These are phyloP conservation scores for Planococcus citri DNA, from an alignment of 1,140 invertebrate species.

Conservation along the genomic window DNA sequence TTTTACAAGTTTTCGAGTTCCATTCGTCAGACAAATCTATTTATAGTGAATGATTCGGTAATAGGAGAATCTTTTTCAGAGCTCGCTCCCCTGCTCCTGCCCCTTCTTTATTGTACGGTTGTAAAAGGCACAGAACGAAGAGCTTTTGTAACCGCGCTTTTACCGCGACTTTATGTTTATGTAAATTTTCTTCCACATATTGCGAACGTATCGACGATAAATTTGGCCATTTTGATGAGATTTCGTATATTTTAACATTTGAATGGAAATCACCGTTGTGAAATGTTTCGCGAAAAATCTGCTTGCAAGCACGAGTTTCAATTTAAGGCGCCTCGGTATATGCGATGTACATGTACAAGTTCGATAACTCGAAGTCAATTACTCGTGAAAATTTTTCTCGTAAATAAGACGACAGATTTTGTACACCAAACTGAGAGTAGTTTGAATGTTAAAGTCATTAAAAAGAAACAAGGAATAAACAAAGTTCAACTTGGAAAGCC, in stretches of 20 bases:
- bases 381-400: no score
- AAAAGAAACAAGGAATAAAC: no score
- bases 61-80: background rate
- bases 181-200: background rate
- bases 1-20: conserved; percentile 3
- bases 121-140: background rate
- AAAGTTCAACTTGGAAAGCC: no score
- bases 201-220: background rate
- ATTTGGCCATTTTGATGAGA: background rate
- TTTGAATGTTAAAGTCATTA: no score
- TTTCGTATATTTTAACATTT: background rate
- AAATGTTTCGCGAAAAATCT: background rate
- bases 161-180: background rate
- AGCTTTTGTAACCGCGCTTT: background rate
- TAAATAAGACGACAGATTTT: no score
- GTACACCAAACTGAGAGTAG: no score
- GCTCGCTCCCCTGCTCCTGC: no score
- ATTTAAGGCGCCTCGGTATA: no score
- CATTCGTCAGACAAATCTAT: background rate
- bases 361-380: no score
- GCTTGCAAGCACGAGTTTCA: background rate
- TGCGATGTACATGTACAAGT: no score
- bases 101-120: background rate
- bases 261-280: background rate
- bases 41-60: no score